A percentile compares a stretch with the other conserved stretches of the same genome.
These are phyloP conservation scores for Pocillopora verrucosa DNA, from an alignment of 64 coral and sea anemone genomes.

Conservation along the genomic window DNA sequence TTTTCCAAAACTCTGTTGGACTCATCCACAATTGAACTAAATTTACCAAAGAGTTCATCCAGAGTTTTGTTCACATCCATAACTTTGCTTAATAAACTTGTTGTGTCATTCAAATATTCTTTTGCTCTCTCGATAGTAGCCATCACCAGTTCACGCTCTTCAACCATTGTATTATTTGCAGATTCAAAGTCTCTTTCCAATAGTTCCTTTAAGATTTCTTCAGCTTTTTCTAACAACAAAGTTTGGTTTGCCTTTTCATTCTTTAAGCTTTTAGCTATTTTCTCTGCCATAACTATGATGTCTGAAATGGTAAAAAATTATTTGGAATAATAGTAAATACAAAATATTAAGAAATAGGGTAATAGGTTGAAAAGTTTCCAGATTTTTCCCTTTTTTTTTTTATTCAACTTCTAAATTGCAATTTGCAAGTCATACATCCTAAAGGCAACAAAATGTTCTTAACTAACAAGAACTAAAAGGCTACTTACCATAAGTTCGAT, in stretches of 20 bases:
- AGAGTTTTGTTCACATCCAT: constrained; percentile 57
- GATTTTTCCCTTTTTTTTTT: too few relatives aligned
- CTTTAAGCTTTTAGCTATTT: constrained; percentile 58
- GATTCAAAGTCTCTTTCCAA: constrained; percentile 55
- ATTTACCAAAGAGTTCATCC: constrained; percentile 57
- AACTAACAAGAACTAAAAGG: background rate
- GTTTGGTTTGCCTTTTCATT: constrained; percentile 81
- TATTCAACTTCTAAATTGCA: too few relatives aligned
- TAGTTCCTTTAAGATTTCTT: constrained; percentile 76
- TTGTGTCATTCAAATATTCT: constrained; percentile 53
- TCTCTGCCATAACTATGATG: constrained; percentile 59
- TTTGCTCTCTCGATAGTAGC: constrained; percentile 21
- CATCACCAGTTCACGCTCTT: constrained; percentile 36
- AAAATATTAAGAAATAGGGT: background rate
- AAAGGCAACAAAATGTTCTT: background rate
- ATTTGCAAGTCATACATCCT: background rate
- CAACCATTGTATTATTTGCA: constrained; percentile 48
- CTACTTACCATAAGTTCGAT: constrained; percentile 42
- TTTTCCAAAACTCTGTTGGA: constrained; percentile 45
- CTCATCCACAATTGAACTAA: constrained; percentile 56
- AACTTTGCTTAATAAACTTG: constrained; percentile 52
- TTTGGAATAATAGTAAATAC: background rate
- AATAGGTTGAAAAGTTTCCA: too few relatives aligned
- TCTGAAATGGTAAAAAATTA: constrained; percentile 23
- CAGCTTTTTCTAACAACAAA: constrained; percentile 76